Evolutionary conservation across 2,888 invertebrate genomes (phyloP).

Genomic region (Emmelina monodactyla): DNA sequence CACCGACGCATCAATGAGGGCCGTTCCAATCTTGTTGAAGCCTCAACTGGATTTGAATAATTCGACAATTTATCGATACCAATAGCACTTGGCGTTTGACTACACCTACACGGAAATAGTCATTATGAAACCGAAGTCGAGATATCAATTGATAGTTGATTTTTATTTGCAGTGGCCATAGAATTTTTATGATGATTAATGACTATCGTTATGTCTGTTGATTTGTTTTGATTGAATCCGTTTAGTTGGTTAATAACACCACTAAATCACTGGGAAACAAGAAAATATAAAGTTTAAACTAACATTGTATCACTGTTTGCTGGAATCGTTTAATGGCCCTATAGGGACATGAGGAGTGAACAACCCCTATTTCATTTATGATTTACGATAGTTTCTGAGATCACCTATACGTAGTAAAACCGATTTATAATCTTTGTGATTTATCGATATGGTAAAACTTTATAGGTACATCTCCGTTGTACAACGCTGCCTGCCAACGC

Average conservation of each 20-base stretch:
- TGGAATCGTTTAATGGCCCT: constrained; percentile 28
- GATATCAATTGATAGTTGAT: constrained; percentile 24
- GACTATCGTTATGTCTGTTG: constrained; percentile 30
- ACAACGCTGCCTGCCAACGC: too few relatives aligned
- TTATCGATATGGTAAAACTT: constrained; percentile 48
- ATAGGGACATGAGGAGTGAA: constrained; percentile 25
- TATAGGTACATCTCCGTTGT: constrained; percentile 27
- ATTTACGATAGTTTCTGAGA: constrained; percentile 43
- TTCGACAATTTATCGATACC: constrained; percentile 39
- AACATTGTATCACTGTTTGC: constrained; percentile 13
- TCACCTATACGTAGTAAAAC: constrained; percentile 46
- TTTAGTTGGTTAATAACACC: constrained; percentile 27
- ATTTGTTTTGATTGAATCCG: constrained; percentile 34
- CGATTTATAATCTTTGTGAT: constrained; percentile 55
- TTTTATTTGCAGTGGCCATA: constrained; percentile 30
- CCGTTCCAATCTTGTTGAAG: constrained; percentile 16
- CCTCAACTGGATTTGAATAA: constrained; percentile 35
- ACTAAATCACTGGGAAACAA: neutral
- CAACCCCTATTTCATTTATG: constrained; percentile 42
- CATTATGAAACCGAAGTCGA: constrained; percentile 27
- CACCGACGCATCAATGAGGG: constrained; percentile 16
- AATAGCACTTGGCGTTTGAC: constrained; percentile 3
- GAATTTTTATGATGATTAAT: constrained; percentile 36
- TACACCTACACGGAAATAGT: constrained; percentile 16
- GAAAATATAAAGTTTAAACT: neutral